Evolutionary conservation across 2,888 invertebrate genomes (phyloP).

Genomic region (Lasioglossum leucozonium): DNA sequence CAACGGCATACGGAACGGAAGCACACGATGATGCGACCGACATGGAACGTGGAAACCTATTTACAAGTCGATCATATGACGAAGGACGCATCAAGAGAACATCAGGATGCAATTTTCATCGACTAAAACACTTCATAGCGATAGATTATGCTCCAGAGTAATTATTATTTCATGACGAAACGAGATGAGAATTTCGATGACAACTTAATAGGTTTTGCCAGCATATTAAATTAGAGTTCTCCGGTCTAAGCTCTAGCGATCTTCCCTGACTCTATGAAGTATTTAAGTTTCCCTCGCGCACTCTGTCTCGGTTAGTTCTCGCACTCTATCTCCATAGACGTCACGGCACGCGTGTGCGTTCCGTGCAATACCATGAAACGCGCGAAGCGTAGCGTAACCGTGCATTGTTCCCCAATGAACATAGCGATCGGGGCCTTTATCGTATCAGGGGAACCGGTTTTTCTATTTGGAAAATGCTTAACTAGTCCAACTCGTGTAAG

Average conservation of each 20-base stretch:
- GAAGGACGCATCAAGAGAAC: no score
- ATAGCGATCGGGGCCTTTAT: background rate
- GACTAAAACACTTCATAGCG: no score
- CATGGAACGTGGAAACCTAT: background rate
- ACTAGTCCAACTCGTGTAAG: no score
- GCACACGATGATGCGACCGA: background rate
- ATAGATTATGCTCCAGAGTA: no score
- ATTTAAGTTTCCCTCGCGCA: background rate
- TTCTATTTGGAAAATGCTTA: background rate
- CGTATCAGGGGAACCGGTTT: background rate
- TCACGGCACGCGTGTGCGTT: background rate
- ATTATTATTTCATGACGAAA: background rate
- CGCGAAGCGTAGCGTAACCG: background rate
- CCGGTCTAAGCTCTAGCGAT: background rate
- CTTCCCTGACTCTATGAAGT: background rate
- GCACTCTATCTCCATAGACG: conserved; percentile 10
- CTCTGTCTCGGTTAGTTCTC: background rate
- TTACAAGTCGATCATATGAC: no score
- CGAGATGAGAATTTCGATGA: background rate
- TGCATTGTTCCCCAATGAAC: background rate
- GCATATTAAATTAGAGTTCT: background rate
- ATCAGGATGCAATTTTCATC: no score
- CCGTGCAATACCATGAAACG: background rate
- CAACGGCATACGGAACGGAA: background rate
- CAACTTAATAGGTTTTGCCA: background rate